Evolutionary conservation across 2,797 vertebrate genomes (phyloP), one percentile per base, ranked within the genome.

Genomic region (Synanceia verrucosa): DNA sequence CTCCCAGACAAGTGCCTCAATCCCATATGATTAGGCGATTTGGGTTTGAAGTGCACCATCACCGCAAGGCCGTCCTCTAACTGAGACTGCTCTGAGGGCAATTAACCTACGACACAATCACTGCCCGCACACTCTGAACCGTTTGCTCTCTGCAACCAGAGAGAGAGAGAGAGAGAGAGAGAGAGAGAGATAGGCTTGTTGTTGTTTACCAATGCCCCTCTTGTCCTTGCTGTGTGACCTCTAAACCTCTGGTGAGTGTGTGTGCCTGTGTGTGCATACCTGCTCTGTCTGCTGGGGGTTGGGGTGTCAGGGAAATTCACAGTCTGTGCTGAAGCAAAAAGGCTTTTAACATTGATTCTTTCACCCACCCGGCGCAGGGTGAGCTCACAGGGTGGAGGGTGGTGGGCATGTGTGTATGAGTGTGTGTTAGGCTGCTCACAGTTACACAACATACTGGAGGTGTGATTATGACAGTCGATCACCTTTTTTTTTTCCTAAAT

Each of bases 311-410:
- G 87, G 76, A 88, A 88, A 86, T 82, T 84, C 89, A 79, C 84
- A 90, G 88, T 67, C 91, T 86, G 79, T 82, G 86, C 86, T 74
- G 77, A 82, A 83, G 87, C 90, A 84, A 88, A 92, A 90, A 92
- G 89, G 92, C 93, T 95, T 95, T 95, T 95, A 94, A 92, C 92
- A 95, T 95, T 83, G 93, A 95, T 94, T 93, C 78, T 84, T 86
- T 87, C 75, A 84, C 78, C 76, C 82, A 78, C 62, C 79, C 55
- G 9, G 60, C 36, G 33, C 47, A 62, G 75, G 60, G 82, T 76
- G 65, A 53, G 79, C 70, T 76, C 76, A 56, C 70, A 81, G 70
- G 73, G 34, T 3, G 24, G 46, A 67, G 24, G 50, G 47, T 70
- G 65, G 65, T 57, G 68, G 67, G 47, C 57, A 46, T 86, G 75